Percentiles rank a stretch among this genome's conserved stretches.
These are phyloP conservation scores for Rhea pennata DNA, from an alignment of 2,113 vertebrate species.

Conservation along the genomic window DNA sequence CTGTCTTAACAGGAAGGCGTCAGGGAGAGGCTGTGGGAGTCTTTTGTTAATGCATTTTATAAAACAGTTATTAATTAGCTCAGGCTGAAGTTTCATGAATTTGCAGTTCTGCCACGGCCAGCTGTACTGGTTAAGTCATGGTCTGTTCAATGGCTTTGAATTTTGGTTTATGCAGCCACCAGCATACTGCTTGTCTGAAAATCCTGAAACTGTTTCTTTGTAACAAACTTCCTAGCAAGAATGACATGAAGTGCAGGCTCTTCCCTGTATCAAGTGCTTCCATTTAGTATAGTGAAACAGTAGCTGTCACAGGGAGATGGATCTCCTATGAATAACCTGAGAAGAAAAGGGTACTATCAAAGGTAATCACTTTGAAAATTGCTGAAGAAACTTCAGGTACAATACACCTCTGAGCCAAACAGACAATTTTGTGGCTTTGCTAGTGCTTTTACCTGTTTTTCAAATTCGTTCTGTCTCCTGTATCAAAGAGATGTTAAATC, in stretches of 20 bases:
- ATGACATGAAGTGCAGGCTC: background rate
- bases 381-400: background rate
- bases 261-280: background rate
- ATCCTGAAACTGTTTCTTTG: background rate
- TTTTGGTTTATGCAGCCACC: background rate
- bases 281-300: background rate
- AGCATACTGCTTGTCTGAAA: background rate
- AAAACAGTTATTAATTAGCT: background rate
- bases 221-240: background rate
- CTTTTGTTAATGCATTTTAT: background rate
- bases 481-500: background rate
- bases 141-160: background rate
- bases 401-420: background rate
- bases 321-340: background rate
- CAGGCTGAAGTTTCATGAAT: background rate
- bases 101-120: background rate
- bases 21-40: background rate
- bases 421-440: background rate
- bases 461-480: background rate
- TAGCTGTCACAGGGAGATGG: background rate
- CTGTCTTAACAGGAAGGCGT: background rate
- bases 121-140: background rate
- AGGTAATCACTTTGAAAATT: background rate
- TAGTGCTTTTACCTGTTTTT: background rate
- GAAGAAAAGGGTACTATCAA: background rate